Evolutionary conservation across 2,113 vertebrate species (phyloP).

Genomic region (Syngnathus scovelli): DNA sequence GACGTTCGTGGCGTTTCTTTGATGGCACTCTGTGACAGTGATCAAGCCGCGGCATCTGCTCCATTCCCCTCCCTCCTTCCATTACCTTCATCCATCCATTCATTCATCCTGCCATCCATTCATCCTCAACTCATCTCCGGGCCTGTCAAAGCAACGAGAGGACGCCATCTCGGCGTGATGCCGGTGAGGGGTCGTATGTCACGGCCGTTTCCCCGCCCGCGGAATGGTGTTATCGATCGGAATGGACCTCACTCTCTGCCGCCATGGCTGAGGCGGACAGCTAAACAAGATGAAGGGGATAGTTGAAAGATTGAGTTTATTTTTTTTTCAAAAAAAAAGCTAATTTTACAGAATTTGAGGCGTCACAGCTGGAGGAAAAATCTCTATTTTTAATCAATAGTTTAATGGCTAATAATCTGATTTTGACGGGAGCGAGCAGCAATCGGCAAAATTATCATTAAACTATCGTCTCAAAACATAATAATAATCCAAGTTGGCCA

Average conservation of each 20-base stretch:
- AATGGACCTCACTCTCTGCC: slow-evolving; percentile 28
- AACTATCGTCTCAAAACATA: not conserved
- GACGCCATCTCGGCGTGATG: slow-evolving; percentile 24
- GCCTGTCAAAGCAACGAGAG: slow-evolving; percentile 46
- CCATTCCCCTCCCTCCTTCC: slow-evolving; percentile 48
- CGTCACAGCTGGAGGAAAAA: not conserved
- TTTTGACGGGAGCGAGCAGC: not conserved
- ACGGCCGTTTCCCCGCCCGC: slow-evolving; percentile 39
- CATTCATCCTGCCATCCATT: slow-evolving; percentile 31
- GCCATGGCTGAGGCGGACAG: slow-evolving; percentile 21
- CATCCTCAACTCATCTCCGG: slow-evolving; percentile 59
- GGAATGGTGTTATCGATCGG: slow-evolving; percentile 65
- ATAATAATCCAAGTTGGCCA: not conserved
- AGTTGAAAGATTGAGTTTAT: not conserved
- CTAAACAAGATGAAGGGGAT: slow-evolving; percentile 14
- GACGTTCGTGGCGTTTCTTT: slow-evolving; percentile 31
- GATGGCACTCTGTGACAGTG: slow-evolving; percentile 26
- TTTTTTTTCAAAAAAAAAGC: too few relatives aligned
- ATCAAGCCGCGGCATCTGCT: slow-evolving; percentile 39
- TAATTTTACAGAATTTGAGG: not conserved
- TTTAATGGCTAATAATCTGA: not conserved
- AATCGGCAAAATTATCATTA: not conserved
- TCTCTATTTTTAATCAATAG: not conserved
- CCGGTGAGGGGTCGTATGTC: slow-evolving; percentile 46
- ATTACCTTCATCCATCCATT: slow-evolving; percentile 45